Percentiles rank a stretch among this genome's conserved stretches.
Evolutionary conservation across 92 coral and sea anemone genomes (phyloP).

Genomic region (Epizoanthus scotinus): DNA sequence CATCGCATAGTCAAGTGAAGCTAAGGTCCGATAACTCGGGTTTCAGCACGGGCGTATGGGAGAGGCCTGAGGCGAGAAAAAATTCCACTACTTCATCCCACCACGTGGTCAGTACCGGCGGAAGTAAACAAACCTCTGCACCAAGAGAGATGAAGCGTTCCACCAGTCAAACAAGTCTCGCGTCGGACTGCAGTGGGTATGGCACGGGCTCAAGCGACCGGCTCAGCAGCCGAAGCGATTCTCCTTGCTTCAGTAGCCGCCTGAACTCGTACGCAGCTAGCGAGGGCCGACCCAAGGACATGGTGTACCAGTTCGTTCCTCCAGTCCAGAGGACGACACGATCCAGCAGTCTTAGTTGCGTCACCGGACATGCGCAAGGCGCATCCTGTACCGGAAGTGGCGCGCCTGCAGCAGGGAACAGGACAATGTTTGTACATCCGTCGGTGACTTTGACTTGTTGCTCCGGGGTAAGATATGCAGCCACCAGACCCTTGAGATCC

Average conservation of each 20-base stretch:
- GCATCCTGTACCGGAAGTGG: slow-evolving; percentile 16
- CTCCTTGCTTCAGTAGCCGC: slow-evolving; percentile 21
- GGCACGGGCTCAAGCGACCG: slow-evolving; percentile 35
- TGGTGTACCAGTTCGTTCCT: slow-evolving; percentile 23
- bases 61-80: slow-evolving; percentile 12
- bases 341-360: slow-evolving; percentile 3
- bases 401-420: not conserved
- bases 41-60: not conserved
- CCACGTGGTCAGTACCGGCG: not conserved
- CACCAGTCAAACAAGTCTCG: slow-evolving; percentile 38
- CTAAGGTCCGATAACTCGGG: no score
- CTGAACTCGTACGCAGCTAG: slow-evolving; percentile 13
- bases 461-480: slow-evolving; percentile 34
- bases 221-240: slow-evolving; percentile 26
- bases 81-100: not conserved
- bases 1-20: no score
- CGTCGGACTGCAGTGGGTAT: slow-evolving; percentile 54
- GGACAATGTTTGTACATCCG: slow-evolving; percentile 7
- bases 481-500: slow-evolving; percentile 48
- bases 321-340: not conserved
- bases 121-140: no score
- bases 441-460: slow-evolving; percentile 21
- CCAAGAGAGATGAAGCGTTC: slow-evolving; percentile 24
- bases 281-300: slow-evolving; percentile 17
- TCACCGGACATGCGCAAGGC: slow-evolving; percentile 1